Evolutionary conservation across 2,113 vertebrate species (phyloP).

Genomic region (Macrotus californicus): DNA sequence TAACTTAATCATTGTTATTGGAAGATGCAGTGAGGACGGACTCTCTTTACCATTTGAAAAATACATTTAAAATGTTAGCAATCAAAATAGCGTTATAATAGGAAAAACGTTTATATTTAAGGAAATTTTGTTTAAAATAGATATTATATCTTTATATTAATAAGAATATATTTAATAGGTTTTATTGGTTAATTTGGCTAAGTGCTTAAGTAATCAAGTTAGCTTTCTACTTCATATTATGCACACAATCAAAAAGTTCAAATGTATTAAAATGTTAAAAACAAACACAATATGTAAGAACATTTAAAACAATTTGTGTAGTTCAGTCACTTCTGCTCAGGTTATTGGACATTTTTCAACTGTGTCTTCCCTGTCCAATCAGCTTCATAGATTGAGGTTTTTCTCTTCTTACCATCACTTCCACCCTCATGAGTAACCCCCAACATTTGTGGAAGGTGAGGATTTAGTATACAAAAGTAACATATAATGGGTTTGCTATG

Average conservation of each 20-base stretch:
- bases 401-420: too few relatives aligned
- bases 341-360: not conserved
- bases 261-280: not conserved
- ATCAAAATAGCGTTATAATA: not conserved
- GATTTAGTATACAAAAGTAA: not conserved
- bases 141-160: not conserved
- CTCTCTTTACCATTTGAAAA: not conserved
- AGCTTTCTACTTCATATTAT: not conserved
- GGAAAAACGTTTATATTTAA: not conserved
- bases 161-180: not conserved
- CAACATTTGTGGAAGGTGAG: not conserved
- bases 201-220: not conserved
- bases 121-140: not conserved
- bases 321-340: not conserved
- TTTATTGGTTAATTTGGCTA: not conserved
- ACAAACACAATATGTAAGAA: not conserved
- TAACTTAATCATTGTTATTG: not conserved
- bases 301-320: not conserved
- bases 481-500: not conserved
- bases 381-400: not conserved
- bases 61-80: not conserved
- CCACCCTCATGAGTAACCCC: not conserved
- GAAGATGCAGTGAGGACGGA: not conserved
- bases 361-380: too few relatives aligned
- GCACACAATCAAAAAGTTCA: not conserved